Evolutionary conservation across 2,888 invertebrate species (phyloP).

Genomic region (Tortricodes alternella): DNA sequence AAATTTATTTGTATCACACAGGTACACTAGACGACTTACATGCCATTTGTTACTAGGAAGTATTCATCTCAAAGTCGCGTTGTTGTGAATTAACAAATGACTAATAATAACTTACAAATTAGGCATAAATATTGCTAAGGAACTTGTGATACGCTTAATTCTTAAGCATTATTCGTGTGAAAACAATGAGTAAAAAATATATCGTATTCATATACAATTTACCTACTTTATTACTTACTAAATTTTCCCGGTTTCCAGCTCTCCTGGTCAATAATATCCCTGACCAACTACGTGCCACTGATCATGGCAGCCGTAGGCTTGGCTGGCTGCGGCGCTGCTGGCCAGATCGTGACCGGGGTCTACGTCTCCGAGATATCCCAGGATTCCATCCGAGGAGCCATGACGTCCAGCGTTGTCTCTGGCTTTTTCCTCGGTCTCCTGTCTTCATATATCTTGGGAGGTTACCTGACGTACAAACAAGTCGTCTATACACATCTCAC

Average conservation of each 20-base stretch:
- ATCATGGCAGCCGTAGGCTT: constrained; percentile 27
- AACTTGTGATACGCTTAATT: too few relatives aligned
- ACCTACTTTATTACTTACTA: too few relatives aligned
- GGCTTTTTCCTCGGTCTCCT: constrained; percentile 33
- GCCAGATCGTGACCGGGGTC: constrained; percentile 33
- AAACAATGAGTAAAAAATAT: too few relatives aligned
- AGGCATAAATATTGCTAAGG: too few relatives aligned
- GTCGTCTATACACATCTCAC: constrained; percentile 54
- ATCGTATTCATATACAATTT: too few relatives aligned
- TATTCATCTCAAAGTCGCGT: too few relatives aligned
- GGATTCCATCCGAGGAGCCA: constrained; percentile 32
- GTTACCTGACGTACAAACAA: constrained; percentile 37
- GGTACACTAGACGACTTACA: too few relatives aligned
- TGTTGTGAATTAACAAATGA: too few relatives aligned
- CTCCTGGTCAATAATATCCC: constrained; percentile 32
- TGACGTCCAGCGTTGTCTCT: constrained; percentile 31
- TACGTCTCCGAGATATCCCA: constrained; percentile 35
- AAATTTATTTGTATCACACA: too few relatives aligned
- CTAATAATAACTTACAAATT: too few relatives aligned
- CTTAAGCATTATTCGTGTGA: too few relatives aligned
- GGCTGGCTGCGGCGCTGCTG: constrained; percentile 34
- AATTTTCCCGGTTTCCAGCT: constrained; percentile 33
- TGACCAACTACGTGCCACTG: constrained; percentile 26
- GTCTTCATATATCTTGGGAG: constrained; percentile 30
- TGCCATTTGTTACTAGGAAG: too few relatives aligned